A percentile compares a stretch with the other conserved stretches of the same genome.
Conservation (phyloP, 2,888 invertebrate genomes). For the Macroteleia sp. region DNA sequence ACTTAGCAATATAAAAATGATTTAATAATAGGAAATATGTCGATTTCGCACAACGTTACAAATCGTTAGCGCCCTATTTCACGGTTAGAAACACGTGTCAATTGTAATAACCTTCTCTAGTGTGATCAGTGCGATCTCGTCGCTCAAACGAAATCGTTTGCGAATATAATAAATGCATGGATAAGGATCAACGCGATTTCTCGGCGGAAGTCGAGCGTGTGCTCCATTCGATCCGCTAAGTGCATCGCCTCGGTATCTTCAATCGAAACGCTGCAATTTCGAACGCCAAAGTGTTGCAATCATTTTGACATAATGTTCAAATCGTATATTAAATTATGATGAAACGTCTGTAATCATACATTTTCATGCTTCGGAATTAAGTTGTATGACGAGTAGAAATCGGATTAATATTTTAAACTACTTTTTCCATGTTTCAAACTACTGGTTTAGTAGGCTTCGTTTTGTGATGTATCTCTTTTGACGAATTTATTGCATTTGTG, state of each 20-base stretch:
- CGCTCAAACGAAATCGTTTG: conserved; percentile 33
- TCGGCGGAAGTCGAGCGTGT: conserved; percentile 60
- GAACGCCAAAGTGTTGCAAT: conserved; percentile 38
- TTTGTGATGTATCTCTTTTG: too few relatives aligned
- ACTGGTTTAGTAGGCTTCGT: too few relatives aligned
- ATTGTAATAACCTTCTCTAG: conserved; percentile 63
- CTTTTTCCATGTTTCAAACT: too few relatives aligned
- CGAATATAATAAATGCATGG: conserved; percentile 49
- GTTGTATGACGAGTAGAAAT: too few relatives aligned
- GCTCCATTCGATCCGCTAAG: conserved; percentile 57
- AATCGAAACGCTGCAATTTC: conserved; percentile 43
- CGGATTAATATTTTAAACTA: too few relatives aligned
- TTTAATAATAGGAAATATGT: conserved; percentile 62
- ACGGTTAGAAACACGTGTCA: conserved; percentile 69
- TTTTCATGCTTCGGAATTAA: too few relatives aligned
- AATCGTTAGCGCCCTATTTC: conserved; percentile 72
- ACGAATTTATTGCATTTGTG: too few relatives aligned
- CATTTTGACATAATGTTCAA: conserved; percentile 43
- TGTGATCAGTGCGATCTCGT: conserved; percentile 43
- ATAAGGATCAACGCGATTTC: conserved; percentile 54
- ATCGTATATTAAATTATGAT: conserved; percentile 44
- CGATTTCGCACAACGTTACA: conserved; percentile 70
- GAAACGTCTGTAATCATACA: conserved; percentile 44
- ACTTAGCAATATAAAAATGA: neutral
- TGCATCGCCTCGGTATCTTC: conserved; percentile 45